Base-by-base conservation (phyloP, 2,888 invertebrate genomes). In the Tiliacea aurago region DNA sequence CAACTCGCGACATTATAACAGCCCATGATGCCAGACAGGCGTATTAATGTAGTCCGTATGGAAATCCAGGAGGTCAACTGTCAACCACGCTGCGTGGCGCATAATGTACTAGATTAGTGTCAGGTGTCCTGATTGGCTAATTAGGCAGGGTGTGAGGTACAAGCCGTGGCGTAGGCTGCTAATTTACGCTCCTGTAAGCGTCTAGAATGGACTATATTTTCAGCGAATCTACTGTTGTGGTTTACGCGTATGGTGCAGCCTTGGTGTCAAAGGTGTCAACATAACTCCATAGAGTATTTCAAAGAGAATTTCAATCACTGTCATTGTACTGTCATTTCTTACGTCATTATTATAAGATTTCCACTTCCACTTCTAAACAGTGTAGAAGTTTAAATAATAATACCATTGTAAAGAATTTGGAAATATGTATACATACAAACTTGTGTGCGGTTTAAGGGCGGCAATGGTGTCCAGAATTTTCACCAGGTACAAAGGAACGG, bases 51-150 rank as follows among this genome's bases (percentile, higher is more conserved):
- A 53, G 59, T 67, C 45, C 47, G n/a, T 73, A 70, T 67, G 66
- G 55, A 69, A 81, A 80, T 76, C 53, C 18, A 68, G 78, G 41
- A 58, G 67, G 51, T 61, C 55, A 62, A 23, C 59, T 72, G 68
- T 68, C 69, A 72, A 45, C 45, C n/a, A 28, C 64, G 61, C 45
- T 53, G 49, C 28, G 28, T 45, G 43, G 56, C 28, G 76, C 68
- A 68, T 81, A 61, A 74, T 81, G 47, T 51, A 72, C 56, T 79
- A 71, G 55, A 81, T 84, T 73, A 72, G 69, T 62, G 70, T 76
- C 70, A 56, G 37, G 43, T 51, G 58, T 9, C 58, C 53, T 76
- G 70, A 81, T 79, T 79, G 71, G 73, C 43, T 84, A 76, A 84
- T 76, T 55, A 79, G 63, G 63, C 41, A 10, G 28, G 13, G 43